Conservation (phyloP, 1,140 invertebrate genomes). For the Antheraea mylitta region DNA sequence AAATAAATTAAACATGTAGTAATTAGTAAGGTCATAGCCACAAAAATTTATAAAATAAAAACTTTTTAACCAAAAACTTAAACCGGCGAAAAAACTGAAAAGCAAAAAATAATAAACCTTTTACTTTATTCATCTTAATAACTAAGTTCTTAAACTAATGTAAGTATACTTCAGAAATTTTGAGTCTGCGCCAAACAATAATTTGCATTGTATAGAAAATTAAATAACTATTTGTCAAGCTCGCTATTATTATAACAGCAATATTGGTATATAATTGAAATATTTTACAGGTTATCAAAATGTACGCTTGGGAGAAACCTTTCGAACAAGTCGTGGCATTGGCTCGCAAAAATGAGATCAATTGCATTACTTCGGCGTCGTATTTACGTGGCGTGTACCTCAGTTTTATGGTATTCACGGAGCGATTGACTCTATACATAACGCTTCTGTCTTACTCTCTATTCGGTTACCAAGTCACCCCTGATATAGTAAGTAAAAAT, state of each 20-base stretch:
- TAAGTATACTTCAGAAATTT: too few relatives aligned
- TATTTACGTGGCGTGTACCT: conserved; percentile 86
- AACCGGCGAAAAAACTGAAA: too few relatives aligned
- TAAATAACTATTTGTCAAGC: too few relatives aligned
- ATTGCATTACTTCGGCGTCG: conserved; percentile 83
- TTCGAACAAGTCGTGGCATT: conserved; percentile 81
- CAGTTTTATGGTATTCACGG: conserved; percentile 84
- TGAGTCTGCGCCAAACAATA: too few relatives aligned
- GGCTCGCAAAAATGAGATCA: conserved; percentile 81
- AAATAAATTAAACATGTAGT: too few relatives aligned
- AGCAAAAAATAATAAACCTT: too few relatives aligned
- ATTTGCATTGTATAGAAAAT: too few relatives aligned
- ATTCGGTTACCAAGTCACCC: conserved; percentile 82
- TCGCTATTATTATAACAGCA: not conserved
- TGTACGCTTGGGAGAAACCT: conserved; percentile 93
- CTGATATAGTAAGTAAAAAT: conserved; percentile 80
- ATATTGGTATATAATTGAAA: not conserved
- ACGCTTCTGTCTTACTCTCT: conserved; percentile 86
- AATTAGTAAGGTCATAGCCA: too few relatives aligned
- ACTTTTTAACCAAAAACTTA: too few relatives aligned
- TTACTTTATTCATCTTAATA: too few relatives aligned
- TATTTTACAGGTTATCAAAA: conserved; percentile 87
- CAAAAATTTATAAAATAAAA: too few relatives aligned
- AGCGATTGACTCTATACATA: conserved; percentile 86
- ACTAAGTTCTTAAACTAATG: too few relatives aligned